These are phyloP conservation scores for Mionectes macconnelli DNA, from an alignment of 2,113 vertebrate species.

Conservation along the genomic window DNA sequence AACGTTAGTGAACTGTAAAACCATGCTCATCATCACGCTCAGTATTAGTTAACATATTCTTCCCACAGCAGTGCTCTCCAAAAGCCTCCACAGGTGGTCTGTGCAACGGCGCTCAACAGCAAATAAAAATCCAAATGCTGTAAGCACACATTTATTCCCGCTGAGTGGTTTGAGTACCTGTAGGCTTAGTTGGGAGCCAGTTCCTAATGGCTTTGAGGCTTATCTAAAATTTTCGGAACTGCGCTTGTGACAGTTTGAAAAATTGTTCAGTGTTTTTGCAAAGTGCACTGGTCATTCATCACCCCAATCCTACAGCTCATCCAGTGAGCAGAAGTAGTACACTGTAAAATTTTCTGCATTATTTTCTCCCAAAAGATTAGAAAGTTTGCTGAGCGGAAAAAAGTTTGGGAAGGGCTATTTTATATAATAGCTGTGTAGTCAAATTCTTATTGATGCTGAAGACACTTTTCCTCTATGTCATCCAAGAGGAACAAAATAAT, in stretches of 20 bases:
- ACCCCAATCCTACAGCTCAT: not conserved
- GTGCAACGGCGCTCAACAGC: accelerated
- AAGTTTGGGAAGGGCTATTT: not conserved
- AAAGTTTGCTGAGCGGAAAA: not conserved
- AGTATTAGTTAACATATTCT: not conserved
- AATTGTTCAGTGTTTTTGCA: not conserved
- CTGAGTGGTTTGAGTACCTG: not conserved
- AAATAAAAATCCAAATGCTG: not conserved
- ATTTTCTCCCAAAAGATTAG: not conserved
- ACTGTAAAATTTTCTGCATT: not conserved
- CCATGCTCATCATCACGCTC: not conserved
- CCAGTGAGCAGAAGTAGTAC: not conserved
- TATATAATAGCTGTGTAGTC: not conserved
- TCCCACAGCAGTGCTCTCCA: not conserved
- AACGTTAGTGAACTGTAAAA: not conserved
- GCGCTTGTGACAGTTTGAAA: not conserved
- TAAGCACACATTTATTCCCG: not conserved
- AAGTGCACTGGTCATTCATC: not conserved
- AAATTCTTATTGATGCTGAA: not conserved
- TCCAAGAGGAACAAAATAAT: slow-evolving; percentile 33
- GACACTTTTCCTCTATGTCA: not conserved
- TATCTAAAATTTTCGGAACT: not conserved
- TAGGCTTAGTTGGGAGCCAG: not conserved
- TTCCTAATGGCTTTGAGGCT: not conserved
- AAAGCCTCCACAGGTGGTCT: not conserved